Conservation (phyloP, 2,113 vertebrate species). For the Psammodynastes pulverulentus region DNA sequence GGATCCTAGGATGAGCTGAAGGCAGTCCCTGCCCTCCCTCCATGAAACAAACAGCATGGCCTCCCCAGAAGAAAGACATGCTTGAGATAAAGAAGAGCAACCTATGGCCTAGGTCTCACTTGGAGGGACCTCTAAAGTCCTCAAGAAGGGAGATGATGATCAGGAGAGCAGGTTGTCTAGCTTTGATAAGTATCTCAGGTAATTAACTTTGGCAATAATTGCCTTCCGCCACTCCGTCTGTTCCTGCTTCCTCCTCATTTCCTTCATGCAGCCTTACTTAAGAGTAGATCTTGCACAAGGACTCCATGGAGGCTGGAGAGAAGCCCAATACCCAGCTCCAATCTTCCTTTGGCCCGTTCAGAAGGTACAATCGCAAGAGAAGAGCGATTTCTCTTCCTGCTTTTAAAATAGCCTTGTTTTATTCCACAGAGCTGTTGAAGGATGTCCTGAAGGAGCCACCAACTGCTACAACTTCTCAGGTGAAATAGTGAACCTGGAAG, state of each 20-base stretch:
- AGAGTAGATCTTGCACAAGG: neutral
- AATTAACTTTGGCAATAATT: neutral
- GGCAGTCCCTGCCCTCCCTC: neutral
- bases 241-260: neutral
- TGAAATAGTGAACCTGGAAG: constrained; percentile 36
- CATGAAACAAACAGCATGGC: neutral
- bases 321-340: neutral
- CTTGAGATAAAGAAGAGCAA: neutral
- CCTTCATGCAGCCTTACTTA: neutral
- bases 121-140: neutral
- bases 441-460: constrained; percentile 59
- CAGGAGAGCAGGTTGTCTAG: neutral
- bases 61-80: neutral
- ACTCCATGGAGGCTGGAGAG: neutral
- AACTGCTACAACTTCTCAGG: constrained; percentile 60
- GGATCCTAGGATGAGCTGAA: neutral
- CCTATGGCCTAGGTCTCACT: neutral
- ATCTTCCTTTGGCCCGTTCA: neutral
- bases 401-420: neutral
- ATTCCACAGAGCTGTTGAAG: constrained; percentile 65
- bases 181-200: neutral
- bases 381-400: neutral
- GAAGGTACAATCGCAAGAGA: neutral
- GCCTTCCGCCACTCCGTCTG: neutral
- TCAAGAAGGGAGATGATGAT: neutral